phyloP scores from a whole-genome alignment of 2,888 invertebrate species.

The Cyaniris semiargus region DNA sequence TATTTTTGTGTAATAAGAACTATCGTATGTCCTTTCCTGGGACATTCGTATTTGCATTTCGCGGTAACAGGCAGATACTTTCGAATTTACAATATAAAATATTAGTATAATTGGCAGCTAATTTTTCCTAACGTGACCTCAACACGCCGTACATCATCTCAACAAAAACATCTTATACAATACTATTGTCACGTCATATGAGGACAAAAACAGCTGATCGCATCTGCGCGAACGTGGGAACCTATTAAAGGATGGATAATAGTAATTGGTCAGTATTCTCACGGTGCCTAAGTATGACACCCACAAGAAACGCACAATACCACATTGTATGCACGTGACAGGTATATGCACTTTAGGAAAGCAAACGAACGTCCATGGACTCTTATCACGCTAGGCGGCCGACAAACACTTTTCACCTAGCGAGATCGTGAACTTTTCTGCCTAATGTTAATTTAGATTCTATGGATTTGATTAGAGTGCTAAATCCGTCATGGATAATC shows the following conservation, averaged over 20 bases:
- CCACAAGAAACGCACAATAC: conserved; percentile 48
- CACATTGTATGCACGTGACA: conserved; percentile 47
- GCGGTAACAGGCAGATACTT: no score
- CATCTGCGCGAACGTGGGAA: conserved; percentile 34
- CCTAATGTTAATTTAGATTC: background rate
- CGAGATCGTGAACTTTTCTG: no score
- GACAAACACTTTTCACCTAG: no score
- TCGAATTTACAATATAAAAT: background rate
- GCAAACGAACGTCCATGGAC: background rate
- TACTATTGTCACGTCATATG: background rate
- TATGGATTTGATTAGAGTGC: no score
- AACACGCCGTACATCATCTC: background rate
- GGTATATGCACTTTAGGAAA: background rate
- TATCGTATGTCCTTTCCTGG: no score
- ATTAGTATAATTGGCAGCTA: background rate
- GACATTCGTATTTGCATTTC: no score
- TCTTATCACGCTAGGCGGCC: background rate
- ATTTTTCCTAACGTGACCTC: background rate
- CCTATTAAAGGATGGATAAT: conserved; percentile 43
- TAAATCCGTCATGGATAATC: no score
- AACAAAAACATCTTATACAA: conserved; percentile 20
- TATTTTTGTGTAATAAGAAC: no score
- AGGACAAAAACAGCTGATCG: conserved; percentile 39
- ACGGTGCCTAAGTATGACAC: conserved; percentile 41
- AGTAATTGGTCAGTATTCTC: conserved; percentile 47